Base-by-base conservation (phyloP, 1,140 invertebrate species). In the Drosophila busckii region DNA sequence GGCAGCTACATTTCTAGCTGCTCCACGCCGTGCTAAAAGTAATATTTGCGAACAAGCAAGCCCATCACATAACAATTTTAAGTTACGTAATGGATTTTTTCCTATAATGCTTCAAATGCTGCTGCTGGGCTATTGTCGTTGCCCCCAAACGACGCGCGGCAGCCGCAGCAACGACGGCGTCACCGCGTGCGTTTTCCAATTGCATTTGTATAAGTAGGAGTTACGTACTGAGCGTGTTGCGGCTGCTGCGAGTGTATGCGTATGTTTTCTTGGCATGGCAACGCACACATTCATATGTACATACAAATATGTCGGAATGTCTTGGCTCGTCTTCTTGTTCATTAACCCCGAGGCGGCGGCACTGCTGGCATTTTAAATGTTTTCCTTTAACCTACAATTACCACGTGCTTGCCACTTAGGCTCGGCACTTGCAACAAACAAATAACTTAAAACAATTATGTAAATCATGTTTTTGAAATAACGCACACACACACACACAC, bases 301-400 rank as follows among this genome's bases (percentile, higher is more conserved):
- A 19, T 19, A 10, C 22, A 4, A 3, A 17, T 17, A 26, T 52
- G 12, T 15, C 7, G 8, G 15, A 8, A 23, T 50, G 25, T 50
- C 23, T 58, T 60, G 73, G 64, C n/a, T 32, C 46, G 38, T 23
- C n/a, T n/a, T n/a, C n/a, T n/a, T 78, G 73, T 82, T 69, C 73
- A 73, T 82, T 80, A 69, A 80, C 73, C 73, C 71, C 73, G 32
- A 35, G 56, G 23, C 38, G 52, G 20, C 6, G 45, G 25, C 34
- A 9, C 40, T 17, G 17, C 34, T 17, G 9, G 26, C 28, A 46
- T 59, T 62, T 68, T 34, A 38, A 60, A 12, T 65, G 62, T 52
- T 53, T 75, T 46, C 42, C 44, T 65, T 84, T 84, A 80, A 84
- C 80, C 80, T 84, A 70, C 80, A 84, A 84, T 84, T 73, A 84